Percentiles rank a stretch among this genome's conserved stretches.
Conservation (phyloP, 2,888 invertebrate genomes). For the Gymnocheta viridis region DNA sequence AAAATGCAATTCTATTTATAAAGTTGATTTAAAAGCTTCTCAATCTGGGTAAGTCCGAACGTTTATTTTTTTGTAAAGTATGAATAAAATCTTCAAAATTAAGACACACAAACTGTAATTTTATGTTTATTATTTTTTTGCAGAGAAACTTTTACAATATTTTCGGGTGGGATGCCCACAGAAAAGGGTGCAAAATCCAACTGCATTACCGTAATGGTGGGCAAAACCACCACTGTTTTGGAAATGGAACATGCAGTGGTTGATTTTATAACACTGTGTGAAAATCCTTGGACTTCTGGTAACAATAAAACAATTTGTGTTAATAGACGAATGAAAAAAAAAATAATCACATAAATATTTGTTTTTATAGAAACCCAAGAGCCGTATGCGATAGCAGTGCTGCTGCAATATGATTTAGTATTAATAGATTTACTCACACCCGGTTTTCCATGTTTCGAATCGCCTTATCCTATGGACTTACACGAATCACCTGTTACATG, state of each 20-base stretch:
- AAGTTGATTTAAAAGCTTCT: slow-evolving; percentile 98
- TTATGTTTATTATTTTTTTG: slow-evolving; percentile 70
- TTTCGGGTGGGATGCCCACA: slow-evolving; percentile 97
- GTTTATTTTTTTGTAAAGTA: too few relatives aligned
- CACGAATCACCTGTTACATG: slow-evolving; percentile 99
- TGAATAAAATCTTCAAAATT: neutral
- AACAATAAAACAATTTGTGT: slow-evolving; percentile 24
- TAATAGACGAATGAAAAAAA: neutral
- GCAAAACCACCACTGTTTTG: slow-evolving; percentile 97
- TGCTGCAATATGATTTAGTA: slow-evolving; percentile 98
- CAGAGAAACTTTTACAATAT: slow-evolving; percentile 97
- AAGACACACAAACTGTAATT: neutral
- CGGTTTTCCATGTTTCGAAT: slow-evolving; percentile 99
- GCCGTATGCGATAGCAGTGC: slow-evolving; percentile 98
- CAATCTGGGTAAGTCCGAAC: slow-evolving; percentile 76
- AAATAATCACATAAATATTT: neutral
- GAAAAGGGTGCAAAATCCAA: slow-evolving; percentile 95
- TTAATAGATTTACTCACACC: slow-evolving; percentile 97
- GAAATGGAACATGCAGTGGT: slow-evolving; percentile 99
- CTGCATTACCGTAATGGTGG: slow-evolving; percentile 97
- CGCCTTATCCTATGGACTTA: slow-evolving; percentile 99
- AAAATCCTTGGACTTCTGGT: slow-evolving; percentile 90
- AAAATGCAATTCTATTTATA: slow-evolving; percentile 96
- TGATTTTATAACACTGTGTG: slow-evolving; percentile 97
- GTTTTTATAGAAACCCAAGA: slow-evolving; percentile 92